These are phyloP conservation scores for Nyctereutes procyonoides DNA, from an alignment of 2,113 vertebrate species.

Conservation along the genomic window DNA sequence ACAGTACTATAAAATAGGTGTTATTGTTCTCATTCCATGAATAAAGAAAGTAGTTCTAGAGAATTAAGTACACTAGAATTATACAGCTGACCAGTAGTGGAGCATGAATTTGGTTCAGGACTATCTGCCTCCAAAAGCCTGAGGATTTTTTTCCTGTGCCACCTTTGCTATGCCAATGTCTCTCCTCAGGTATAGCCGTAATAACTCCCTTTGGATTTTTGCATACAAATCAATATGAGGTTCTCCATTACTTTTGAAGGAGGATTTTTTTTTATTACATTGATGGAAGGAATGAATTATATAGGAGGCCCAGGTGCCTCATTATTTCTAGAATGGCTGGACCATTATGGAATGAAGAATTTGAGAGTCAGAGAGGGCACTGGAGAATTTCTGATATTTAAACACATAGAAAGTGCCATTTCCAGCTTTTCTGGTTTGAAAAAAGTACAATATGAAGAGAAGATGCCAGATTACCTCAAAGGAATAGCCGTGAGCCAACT, in stretches of 20 bases:
- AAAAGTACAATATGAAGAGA: constrained; percentile 27
- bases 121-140: neutral
- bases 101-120: neutral
- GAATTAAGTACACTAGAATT: neutral
- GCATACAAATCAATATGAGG: constrained; percentile 8
- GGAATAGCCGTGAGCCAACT: neutral
- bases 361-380: neutral
- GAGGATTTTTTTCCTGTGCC: neutral
- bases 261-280: neutral
- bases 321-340: neutral
- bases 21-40: neutral
- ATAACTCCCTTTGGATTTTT: neutral
- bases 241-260: constrained; percentile 17
- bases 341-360: neutral
- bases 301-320: neutral
- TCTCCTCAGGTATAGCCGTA: neutral
- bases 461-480: constrained; percentile 34
- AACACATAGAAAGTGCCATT: constrained; percentile 55
- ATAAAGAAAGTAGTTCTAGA: neutral
- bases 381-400: constrained; percentile 71
- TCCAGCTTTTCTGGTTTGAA: constrained; percentile 29
- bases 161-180: neutral
- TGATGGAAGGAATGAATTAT: neutral
- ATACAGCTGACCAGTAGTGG: neutral
- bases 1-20: neutral